Base-by-base conservation (phyloP, 2,888 invertebrate species). In the Eupithecia tripunctaria region DNA sequence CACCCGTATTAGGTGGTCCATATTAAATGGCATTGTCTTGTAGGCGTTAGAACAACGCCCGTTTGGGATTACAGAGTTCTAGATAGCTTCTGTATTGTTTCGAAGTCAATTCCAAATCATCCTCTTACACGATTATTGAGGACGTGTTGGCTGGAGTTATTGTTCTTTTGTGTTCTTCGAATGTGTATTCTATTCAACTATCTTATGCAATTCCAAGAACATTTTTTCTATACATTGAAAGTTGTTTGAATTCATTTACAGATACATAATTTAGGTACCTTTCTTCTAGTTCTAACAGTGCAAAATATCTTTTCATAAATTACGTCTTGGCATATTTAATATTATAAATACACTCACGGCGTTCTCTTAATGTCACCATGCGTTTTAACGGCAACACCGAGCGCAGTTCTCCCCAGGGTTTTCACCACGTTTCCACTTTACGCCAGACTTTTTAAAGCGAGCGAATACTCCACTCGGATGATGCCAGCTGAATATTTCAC, bases 1-100 rank as follows among this genome's bases (percentile, higher is more conserved):
- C 18, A 41, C 56, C 29, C 27, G 65, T 67, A 63, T 56, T 70
- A 70, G 62, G 56, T 67, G 56, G 69, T 67, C 56, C 73, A 71
- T 74, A 70, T 60, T 74, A 70, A 71, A 71, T 73, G 60, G 21
- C 32, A 32, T 73, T 63, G 51, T 70, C 70, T 68, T 65, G 63
- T 68, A 63, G 59, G 21, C 51, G 56, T 63, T 51, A 67, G 47
- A 15, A 27, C 32, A 67, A 41, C 14, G 67, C 66, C 59, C 64
- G 67, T 70, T 68, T 65, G 27, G 59, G 65, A 68, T 68, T 68
- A 63, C n/a, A 14, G 18, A 59, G 59, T 36, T 21, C 21, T 64
- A 38, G 38, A 38, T 64, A 64, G 38, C 64, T 64, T 29, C 60
- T 29, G 7, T 29, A 3, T 60, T 36, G 64, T 64, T 64, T 38